phyloP scores from a whole-genome alignment of 2,797 vertebrate species.

The Arremon aurantiirostris region DNA sequence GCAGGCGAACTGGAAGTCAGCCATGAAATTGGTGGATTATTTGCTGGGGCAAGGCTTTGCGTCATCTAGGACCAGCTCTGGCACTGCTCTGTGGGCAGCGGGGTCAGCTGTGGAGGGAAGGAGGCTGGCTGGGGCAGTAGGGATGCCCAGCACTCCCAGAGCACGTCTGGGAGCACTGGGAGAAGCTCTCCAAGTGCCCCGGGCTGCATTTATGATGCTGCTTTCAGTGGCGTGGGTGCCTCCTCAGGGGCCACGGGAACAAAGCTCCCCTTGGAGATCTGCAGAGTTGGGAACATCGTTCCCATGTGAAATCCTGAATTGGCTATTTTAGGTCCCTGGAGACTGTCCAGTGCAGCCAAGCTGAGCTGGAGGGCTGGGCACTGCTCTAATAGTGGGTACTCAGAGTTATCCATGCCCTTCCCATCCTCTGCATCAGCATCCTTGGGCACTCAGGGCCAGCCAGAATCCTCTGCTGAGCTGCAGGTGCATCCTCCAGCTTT shows the following conservation, averaged over 20 bases:
- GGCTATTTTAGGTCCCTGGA: constrained; percentile 50
- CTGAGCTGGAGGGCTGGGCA: background rate
- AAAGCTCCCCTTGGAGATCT: constrained; percentile 26
- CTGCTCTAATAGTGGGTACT: background rate
- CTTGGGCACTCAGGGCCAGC: background rate
- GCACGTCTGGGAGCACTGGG: background rate
- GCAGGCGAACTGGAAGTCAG: fast-evolving
- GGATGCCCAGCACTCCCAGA: background rate
- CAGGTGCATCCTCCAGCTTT: background rate
- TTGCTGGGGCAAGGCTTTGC: background rate
- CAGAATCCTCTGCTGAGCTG: background rate
- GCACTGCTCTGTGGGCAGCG: fast-evolving
- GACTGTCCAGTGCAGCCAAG: background rate
- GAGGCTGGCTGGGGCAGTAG: fast-evolving
- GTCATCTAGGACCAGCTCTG: background rate
- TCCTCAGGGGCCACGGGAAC: background rate
- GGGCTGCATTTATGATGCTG: background rate
- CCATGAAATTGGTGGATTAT: background rate
- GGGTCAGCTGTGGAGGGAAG: background rate
- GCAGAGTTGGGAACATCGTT: background rate
- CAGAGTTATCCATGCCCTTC: background rate
- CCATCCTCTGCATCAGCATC: background rate
- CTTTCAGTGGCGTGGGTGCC: background rate
- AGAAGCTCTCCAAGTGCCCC: background rate
- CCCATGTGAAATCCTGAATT: constrained; percentile 15